These are phyloP conservation scores for Sprattus sprattus DNA, from an alignment of 2,113 vertebrate species.

Conservation along the genomic window DNA sequence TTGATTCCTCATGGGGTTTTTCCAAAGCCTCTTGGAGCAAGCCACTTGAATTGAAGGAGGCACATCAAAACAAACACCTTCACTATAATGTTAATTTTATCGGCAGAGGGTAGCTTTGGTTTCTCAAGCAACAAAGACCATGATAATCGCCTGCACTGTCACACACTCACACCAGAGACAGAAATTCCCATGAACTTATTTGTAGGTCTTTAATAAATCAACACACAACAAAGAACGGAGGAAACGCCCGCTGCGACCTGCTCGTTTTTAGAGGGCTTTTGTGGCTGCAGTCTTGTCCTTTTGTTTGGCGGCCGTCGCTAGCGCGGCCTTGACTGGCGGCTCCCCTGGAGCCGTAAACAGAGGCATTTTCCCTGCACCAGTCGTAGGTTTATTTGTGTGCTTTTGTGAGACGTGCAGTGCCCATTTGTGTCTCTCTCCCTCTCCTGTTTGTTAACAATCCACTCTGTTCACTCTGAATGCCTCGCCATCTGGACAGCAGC, in stretches of 20 bases:
- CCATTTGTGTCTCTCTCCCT: neutral
- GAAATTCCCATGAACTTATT: conserved; percentile 21
- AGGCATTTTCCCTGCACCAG: neutral
- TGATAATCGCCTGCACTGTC: neutral
- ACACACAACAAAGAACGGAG: conserved; percentile 1
- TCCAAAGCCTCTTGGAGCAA: neutral
- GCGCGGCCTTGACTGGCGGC: conserved; percentile 13
- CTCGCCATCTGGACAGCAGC: conserved; percentile 50
- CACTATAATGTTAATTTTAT: neutral
- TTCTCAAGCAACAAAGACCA: neutral
- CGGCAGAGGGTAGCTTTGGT: neutral
- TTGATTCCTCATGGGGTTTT: neutral
- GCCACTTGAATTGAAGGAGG: neutral
- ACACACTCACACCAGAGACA: conserved; percentile 16
- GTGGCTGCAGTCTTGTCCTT: conserved; percentile 10
- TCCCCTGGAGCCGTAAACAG: conserved; percentile 28
- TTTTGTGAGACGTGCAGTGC: conserved; percentile 3
- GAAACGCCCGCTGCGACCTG: neutral
- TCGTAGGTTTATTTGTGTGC: conserved; percentile 25
- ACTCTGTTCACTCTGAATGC: conserved; percentile 60
- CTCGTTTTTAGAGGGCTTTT: neutral
- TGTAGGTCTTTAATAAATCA: conserved; percentile 24
- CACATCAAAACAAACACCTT: neutral
- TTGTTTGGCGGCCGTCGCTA: conserved; percentile 17
- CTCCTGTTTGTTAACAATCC: conserved; percentile 28